These are phyloP conservation scores for Sthenelais limicola DNA, from an alignment of 2,888 invertebrate species.

Conservation along the genomic window DNA sequence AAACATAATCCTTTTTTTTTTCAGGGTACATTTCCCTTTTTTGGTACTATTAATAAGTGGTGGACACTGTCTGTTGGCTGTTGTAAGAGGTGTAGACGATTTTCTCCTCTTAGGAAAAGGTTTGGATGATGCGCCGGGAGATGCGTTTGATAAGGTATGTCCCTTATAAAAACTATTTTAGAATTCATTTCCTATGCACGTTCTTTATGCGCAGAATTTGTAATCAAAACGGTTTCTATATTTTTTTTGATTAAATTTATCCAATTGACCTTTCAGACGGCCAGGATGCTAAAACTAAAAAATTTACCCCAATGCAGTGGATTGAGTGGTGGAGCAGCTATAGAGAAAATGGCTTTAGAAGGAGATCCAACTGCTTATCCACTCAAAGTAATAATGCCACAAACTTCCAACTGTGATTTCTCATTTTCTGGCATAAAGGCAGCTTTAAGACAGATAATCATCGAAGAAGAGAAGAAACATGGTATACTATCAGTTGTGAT, in stretches of 20 bases:
- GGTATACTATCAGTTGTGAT: slow-evolving; percentile 58
- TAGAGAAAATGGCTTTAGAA: slow-evolving; percentile 86
- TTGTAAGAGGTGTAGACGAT: slow-evolving; percentile 82
- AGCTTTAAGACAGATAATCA: slow-evolving; percentile 55
- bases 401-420: slow-evolving; percentile 87
- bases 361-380: slow-evolving; percentile 70
- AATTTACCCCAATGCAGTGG: slow-evolving; percentile 83
- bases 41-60: slow-evolving; percentile 92
- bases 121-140: slow-evolving; percentile 92
- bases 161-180: too few relatives aligned
- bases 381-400: slow-evolving; percentile 71
- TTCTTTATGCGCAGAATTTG: too few relatives aligned
- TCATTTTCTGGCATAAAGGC: slow-evolving; percentile 83
- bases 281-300: slow-evolving; percentile 86
- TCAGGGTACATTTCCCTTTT: slow-evolving; percentile 86
- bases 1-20: too few relatives aligned
- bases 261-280: slow-evolving; percentile 75
- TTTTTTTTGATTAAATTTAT: not conserved
- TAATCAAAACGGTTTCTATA: too few relatives aligned
- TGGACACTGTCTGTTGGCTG: slow-evolving; percentile 84
- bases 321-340: slow-evolving; percentile 86
- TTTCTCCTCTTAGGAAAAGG: slow-evolving; percentile 86
- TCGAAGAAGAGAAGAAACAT: slow-evolving; percentile 57
- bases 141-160: slow-evolving; percentile 90
- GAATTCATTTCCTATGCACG: too few relatives aligned